Base-by-base conservation (phyloP, 1,140 invertebrate genomes). In the Dendrolimus punctatus region DNA sequence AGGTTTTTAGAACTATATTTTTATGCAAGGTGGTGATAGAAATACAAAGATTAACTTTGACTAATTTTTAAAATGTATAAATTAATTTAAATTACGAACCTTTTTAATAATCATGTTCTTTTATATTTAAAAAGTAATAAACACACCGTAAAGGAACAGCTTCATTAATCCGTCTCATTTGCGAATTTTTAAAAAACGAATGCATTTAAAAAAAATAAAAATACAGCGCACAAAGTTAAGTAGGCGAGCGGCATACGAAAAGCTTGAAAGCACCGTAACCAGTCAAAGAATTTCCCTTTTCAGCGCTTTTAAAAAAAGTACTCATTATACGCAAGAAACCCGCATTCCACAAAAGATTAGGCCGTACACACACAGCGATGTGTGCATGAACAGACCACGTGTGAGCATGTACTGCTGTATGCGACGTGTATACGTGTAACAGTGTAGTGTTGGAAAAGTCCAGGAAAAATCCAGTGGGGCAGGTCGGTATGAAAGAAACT, bases 341-440 rank as follows among this genome's bases (percentile, higher is more conserved):
- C 68, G 74, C 78, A 85, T 83, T 78, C 80, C 82, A 74, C 73
- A 76, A 77, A 79, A 80, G 80, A 84, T 84, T 84, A 84, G 78
- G 68, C 64, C 56, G 52, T 54, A 58, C 66, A 55, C 64, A 60
- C 63, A 68, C 73, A 60, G 59, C 53, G 49, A 61, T 48, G 53
- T 63, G 57, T 50, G 62, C 56, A 60, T 64, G 61, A 56, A 60
- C 40, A 44, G 39, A 50, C 53, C 66, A 62, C 58, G 67, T 69
- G 73, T 65, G 54, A 42, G 42, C 23, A 23, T 44, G 57, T 53
- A 53, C 49, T 39, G 49, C 60, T 57, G 48, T 53, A 59, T 8
- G 60, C 51, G 53, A 51, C 49, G 58, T 62, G 70, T 67, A 73
- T 66, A 45, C 10, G 55, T 42, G 49, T 46, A 8, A 23, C 23